Conservation (phyloP, 2,888 invertebrate genomes). For the Macaria notata region DNA sequence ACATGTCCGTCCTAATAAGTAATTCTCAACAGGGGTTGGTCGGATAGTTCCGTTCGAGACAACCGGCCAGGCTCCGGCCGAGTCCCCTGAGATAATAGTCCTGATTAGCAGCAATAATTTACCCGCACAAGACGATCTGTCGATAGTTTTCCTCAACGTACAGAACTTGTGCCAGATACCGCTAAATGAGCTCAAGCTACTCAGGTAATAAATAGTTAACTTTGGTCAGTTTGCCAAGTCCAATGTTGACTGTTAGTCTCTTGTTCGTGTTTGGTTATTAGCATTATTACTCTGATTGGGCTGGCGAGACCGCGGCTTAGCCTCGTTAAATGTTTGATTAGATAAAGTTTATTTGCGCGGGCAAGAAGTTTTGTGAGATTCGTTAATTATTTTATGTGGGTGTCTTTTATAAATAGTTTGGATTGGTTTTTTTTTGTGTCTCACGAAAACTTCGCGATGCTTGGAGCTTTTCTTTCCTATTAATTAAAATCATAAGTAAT, state of each 20-base stretch:
- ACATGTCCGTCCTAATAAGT: conserved; percentile 14
- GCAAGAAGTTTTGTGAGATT: no score
- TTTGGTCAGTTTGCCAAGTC: conserved; percentile 15
- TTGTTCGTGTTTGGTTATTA: conserved; percentile 13
- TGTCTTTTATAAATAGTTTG: no score
- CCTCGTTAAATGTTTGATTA: neutral
- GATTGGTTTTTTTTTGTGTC: no score
- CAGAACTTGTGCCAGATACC: conserved; percentile 56
- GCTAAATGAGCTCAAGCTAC: conserved; percentile 47
- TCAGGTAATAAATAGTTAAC: conserved; percentile 44
- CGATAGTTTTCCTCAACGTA: conserved; percentile 64
- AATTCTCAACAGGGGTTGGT: conserved; percentile 54
- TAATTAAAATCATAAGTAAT: no score
- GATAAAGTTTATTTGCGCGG: neutral
- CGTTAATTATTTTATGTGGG: no score
- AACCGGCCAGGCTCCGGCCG: conserved; percentile 48
- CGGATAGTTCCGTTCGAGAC: conserved; percentile 54
- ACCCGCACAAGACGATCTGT: conserved; percentile 64
- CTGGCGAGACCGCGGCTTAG: conserved; percentile 4
- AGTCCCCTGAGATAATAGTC: conserved; percentile 57
- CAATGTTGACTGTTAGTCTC: conserved; percentile 5
- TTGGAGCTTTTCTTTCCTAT: no score
- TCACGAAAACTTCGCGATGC: no score
- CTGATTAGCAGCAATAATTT: conserved; percentile 60
- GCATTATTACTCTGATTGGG: conserved; percentile 11